Evolutionary conservation across 1,140 invertebrate species (phyloP).

Genomic region (Pissodes strobi): DNA sequence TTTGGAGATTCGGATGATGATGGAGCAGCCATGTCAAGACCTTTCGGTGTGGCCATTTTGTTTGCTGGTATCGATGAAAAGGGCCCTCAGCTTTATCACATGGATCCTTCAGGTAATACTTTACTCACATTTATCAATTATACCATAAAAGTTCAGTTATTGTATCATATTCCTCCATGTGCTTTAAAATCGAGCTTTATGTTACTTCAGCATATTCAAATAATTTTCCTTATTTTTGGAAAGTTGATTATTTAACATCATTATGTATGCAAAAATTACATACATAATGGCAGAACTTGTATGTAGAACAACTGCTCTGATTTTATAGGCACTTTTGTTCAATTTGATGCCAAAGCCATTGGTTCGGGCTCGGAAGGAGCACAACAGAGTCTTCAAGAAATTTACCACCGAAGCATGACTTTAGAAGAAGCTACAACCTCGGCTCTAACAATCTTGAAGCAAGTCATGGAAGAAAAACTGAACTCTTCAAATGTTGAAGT

Average conservation of each 20-base stretch:
- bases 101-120: slow-evolving; percentile 91
- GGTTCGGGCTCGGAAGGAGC: slow-evolving; percentile 99
- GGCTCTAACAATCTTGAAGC: slow-evolving; percentile 93
- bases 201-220: too few relatives aligned
- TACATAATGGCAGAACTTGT: too few relatives aligned
- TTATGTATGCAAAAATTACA: too few relatives aligned
- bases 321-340: slow-evolving; percentile 85
- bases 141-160: too few relatives aligned
- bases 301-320: slow-evolving; percentile 8
- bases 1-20: slow-evolving; percentile 98
- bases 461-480: slow-evolving; percentile 99
- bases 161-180: too few relatives aligned
- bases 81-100: slow-evolving; percentile 89
- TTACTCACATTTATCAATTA: slow-evolving; percentile 2
- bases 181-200: too few relatives aligned
- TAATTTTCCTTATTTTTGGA: too few relatives aligned
- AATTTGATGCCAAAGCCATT: slow-evolving; percentile 98
- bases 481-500: slow-evolving; percentile 98
- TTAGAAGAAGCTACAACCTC: slow-evolving; percentile 93
- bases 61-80: slow-evolving; percentile 87
- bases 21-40: slow-evolving; percentile 94
- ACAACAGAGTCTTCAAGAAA: slow-evolving; percentile 89
- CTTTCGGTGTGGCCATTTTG: slow-evolving; percentile 96
- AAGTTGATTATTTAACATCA: too few relatives aligned
- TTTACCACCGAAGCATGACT: slow-evolving; percentile 82